Evolutionary conservation across 2,113 vertebrate genomes (phyloP).

Genomic region (Leptosomus discolor): DNA sequence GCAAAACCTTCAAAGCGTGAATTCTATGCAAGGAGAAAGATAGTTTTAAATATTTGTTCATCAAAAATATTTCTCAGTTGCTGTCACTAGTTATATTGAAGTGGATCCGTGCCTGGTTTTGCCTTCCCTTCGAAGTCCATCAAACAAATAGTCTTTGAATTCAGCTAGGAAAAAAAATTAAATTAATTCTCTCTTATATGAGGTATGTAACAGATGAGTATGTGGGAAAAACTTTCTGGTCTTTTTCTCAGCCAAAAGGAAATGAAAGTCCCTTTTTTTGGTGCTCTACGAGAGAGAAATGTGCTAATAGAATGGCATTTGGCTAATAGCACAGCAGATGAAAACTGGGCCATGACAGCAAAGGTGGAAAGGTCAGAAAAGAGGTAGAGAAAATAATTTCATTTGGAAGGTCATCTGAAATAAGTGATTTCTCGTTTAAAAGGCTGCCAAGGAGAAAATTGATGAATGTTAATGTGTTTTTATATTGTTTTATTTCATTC

Average conservation of each 20-base stretch:
- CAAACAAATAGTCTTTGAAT: not conserved
- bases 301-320: not conserved
- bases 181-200: not conserved
- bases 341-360: not conserved
- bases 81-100: not conserved
- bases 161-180: not conserved
- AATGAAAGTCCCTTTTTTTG: not conserved
- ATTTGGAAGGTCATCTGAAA: slow-evolving; percentile 3
- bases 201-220: not conserved
- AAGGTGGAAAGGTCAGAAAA: not conserved
- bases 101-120: not conserved
- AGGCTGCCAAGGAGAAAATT: slow-evolving; percentile 6
- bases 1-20: not conserved
- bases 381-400: not conserved
- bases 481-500: slow-evolving; percentile 68
- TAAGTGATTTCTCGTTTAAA: slow-evolving; percentile 43
- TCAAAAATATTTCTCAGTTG: not conserved
- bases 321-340: not conserved
- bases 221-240: not conserved
- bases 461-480: slow-evolving; percentile 61
- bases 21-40: not conserved
- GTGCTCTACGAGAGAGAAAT: not conserved
- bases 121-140: not conserved
- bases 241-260: not conserved
- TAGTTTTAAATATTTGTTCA: not conserved